A percentile compares a stretch with the other conserved stretches of the same genome.
phyloP scores from a whole-genome alignment of 2,888 invertebrate species.

The Heliconius charithonia region DNA sequence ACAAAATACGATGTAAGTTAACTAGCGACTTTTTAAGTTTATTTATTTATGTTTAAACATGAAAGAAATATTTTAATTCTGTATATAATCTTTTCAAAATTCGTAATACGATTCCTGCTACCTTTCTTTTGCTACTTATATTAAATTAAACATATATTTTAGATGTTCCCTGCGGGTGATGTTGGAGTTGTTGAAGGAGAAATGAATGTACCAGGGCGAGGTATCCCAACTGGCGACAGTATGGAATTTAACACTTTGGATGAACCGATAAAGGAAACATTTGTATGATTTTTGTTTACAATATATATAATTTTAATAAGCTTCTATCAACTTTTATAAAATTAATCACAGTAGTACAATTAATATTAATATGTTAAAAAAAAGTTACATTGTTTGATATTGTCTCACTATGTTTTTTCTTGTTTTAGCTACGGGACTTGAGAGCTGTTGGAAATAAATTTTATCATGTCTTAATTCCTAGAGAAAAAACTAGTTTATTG shows the following conservation, averaged over 20 bases:
- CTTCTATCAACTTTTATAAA: too few relatives aligned
- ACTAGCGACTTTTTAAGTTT: neutral
- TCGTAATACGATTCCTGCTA: too few relatives aligned
- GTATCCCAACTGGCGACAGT: constrained; percentile 74
- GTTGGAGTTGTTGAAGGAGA: constrained; percentile 88
- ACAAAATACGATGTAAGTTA: constrained; percentile 84
- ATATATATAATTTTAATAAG: neutral
- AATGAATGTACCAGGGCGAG: constrained; percentile 86
- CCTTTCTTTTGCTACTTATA: too few relatives aligned
- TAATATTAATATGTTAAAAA: neutral
- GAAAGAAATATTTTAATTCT: neutral
- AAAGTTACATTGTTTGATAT: neutral
- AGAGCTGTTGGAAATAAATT: constrained; percentile 97
- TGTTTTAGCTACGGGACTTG: constrained; percentile 93
- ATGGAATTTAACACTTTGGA: constrained; percentile 95
- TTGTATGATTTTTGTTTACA: constrained; percentile 85
- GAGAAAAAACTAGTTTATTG: constrained; percentile 94
- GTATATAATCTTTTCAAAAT: neutral
- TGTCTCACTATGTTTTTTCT: neutral
- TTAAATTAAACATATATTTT: constrained; percentile 3
- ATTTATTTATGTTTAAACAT: constrained; percentile 12
- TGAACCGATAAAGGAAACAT: constrained; percentile 96
- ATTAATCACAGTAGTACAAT: too few relatives aligned
- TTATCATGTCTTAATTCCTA: constrained; percentile 96
- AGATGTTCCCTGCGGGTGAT: constrained; percentile 81